Evolutionary conservation across 2,888 invertebrate species (phyloP).

Genomic region (Plusia festucae): DNA sequence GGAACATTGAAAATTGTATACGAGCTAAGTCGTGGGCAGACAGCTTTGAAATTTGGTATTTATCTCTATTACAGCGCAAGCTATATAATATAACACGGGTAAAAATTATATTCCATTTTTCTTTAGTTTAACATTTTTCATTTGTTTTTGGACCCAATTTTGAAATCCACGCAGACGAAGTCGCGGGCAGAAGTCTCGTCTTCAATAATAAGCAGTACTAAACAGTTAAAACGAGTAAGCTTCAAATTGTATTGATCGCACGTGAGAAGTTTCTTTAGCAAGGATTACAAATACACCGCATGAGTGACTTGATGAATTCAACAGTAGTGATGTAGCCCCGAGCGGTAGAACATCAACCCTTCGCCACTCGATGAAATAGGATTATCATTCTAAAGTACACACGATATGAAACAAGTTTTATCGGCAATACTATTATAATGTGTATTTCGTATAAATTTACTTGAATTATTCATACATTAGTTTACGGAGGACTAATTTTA

Average conservation of each 20-base stretch:
- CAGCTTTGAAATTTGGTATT: too few relatives aligned
- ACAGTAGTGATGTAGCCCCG: conserved; percentile 66
- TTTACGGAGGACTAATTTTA: conserved; percentile 24
- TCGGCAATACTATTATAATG: conserved; percentile 37
- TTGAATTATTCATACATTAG: conserved; percentile 39
- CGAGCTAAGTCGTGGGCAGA: too few relatives aligned
- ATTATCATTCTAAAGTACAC: conserved; percentile 64
- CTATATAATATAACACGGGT: too few relatives aligned
- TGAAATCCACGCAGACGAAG: too few relatives aligned
- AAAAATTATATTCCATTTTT: too few relatives aligned
- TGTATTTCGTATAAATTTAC: conserved; percentile 30
- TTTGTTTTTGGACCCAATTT: too few relatives aligned
- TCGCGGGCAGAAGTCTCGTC: too few relatives aligned
- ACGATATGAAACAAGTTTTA: conserved; percentile 47
- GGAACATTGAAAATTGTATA: too few relatives aligned
- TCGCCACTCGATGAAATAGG: conserved; percentile 68
- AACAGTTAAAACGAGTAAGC: not conserved
- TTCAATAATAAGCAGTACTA: not conserved
- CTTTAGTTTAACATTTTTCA: too few relatives aligned
- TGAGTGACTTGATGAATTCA: conserved; percentile 69
- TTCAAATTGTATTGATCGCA: conserved; percentile 43
- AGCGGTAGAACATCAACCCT: conserved; percentile 65
- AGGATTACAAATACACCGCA: conserved; percentile 64
- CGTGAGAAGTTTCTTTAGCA: conserved; percentile 32
- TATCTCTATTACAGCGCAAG: too few relatives aligned